A percentile compares a stretch with the other conserved stretches of the same genome.
Conservation (phyloP, 2,888 invertebrate genomes). For the Emmelina monodactyla region DNA sequence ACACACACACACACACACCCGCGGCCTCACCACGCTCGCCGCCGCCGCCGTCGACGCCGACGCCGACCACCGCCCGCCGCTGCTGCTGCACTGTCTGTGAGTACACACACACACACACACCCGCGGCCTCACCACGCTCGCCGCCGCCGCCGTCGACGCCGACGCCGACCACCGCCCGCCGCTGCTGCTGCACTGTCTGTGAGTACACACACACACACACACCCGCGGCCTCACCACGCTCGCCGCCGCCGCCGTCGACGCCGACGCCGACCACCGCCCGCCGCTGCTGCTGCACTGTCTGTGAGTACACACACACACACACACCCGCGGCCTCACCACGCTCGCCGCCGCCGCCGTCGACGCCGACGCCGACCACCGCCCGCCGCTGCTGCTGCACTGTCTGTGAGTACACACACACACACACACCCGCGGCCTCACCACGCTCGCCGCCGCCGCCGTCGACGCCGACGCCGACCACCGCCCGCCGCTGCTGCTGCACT, state of each 20-base stretch:
- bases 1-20: slow-evolving; percentile 56
- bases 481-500: slow-evolving; percentile 12
- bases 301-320: slow-evolving; percentile 26
- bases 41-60: slow-evolving; percentile 71
- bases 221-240: slow-evolving; percentile 86
- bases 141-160: slow-evolving; percentile 75
- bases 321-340: slow-evolving; percentile 82
- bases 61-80: not conserved
- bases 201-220: slow-evolving; percentile 23
- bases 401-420: slow-evolving; percentile 27
- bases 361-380: not conserved
- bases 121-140: slow-evolving; percentile 83
- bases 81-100: slow-evolving; percentile 18
- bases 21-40: slow-evolving; percentile 86
- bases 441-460: slow-evolving; percentile 83
- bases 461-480: slow-evolving; percentile 15
- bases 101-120: slow-evolving; percentile 51
- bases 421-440: slow-evolving; percentile 79
- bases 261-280: not conserved
- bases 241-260: slow-evolving; percentile 77
- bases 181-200: slow-evolving; percentile 18
- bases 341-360: slow-evolving; percentile 81
- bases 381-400: slow-evolving; percentile 14
- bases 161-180: not conserved
- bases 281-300: slow-evolving; percentile 16